Evolutionary conservation across 2,888 invertebrate species (phyloP).

Genomic region (Griposia aprilina): DNA sequence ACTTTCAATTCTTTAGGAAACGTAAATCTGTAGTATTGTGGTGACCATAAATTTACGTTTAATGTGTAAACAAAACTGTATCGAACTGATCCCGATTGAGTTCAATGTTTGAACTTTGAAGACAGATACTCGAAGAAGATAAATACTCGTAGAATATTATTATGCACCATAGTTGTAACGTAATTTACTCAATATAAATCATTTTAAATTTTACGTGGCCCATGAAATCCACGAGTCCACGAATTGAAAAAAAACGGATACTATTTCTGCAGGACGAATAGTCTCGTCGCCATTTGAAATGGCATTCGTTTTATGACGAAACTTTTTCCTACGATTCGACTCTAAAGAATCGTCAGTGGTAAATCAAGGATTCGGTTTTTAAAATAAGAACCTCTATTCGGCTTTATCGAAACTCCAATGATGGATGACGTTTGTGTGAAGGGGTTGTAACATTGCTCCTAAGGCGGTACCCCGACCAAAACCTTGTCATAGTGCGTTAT

Average conservation of each 20-base stretch:
- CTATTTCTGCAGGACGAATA: neutral
- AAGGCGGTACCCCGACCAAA: too few species aligned
- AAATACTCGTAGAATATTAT: constrained; percentile 1
- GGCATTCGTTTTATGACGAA: neutral
- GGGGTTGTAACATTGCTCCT: neutral
- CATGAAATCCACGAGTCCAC: neutral
- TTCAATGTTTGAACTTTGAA: constrained; percentile 43
- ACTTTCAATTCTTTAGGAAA: neutral
- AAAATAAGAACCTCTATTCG: neutral
- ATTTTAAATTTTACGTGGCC: neutral
- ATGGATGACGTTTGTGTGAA: neutral
- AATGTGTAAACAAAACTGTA: constrained; percentile 30
- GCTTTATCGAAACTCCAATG: neutral
- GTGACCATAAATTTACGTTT: too few species aligned
- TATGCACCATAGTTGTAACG: neutral
- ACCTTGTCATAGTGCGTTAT: too few species aligned
- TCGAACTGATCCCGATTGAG: constrained; percentile 29
- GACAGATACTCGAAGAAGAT: constrained; percentile 23
- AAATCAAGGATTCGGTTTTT: neutral
- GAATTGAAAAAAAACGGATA: constrained; percentile 4
- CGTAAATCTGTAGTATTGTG: constrained; percentile 24
- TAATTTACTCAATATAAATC: neutral
- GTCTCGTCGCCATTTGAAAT: neutral
- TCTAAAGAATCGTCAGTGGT: neutral
- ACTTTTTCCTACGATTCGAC: neutral